Percentiles rank a stretch among this genome's conserved stretches.
Conservation (phyloP, 2,797 vertebrate genomes). For the Onychomys leucogaster region DNA sequence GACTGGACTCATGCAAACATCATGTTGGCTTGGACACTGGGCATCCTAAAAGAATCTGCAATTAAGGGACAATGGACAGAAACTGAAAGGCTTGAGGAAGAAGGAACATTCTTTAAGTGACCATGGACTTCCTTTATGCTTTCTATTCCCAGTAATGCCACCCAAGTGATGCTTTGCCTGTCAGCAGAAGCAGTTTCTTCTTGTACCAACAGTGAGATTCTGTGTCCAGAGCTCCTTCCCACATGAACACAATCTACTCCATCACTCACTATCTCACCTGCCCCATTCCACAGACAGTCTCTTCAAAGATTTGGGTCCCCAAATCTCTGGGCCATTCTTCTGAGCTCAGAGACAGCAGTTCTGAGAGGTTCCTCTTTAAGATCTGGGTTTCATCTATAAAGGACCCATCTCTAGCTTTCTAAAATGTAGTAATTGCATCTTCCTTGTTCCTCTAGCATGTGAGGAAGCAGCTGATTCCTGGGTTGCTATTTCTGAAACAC, state of each 20-base stretch:
- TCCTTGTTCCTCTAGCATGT: neutral
- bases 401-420: neutral
- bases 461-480: neutral
- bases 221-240: neutral
- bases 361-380: neutral
- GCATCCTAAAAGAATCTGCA: neutral
- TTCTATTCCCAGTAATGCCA: neutral
- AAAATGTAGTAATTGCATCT: neutral
- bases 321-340: neutral
- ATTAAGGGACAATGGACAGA: neutral
- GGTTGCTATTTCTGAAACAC: neutral
- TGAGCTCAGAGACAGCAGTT: neutral
- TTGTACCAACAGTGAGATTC: too few species aligned
- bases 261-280: neutral
- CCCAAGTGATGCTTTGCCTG: neutral
- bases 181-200: neutral
- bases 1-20: neutral
- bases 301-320: neutral
- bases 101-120: neutral
- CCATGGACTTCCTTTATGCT: neutral
- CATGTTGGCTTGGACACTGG: neutral
- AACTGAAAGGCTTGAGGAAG: neutral
- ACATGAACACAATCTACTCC: neutral
- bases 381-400: neutral
- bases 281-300: neutral